phyloP scores from a whole-genome alignment of 37 sponge, comb jelly and placozoan genomes.

The Geodia barretti region DNA sequence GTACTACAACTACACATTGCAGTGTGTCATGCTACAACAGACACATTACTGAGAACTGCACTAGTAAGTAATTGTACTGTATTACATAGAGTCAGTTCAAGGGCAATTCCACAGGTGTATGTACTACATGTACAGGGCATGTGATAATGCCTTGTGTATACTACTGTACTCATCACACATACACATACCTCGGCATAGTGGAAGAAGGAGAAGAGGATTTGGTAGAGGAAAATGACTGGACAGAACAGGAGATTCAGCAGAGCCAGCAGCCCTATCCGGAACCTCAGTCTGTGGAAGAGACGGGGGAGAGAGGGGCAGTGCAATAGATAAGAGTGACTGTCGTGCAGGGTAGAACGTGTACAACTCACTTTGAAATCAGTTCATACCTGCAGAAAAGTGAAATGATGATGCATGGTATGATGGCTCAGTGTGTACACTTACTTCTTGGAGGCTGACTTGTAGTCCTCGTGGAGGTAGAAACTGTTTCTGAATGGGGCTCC shows the following conservation, averaged over 20 bases:
- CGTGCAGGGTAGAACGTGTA: neutral
- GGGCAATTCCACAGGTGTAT: too few relatives aligned
- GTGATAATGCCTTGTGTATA: too few relatives aligned
- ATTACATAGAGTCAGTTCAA: too few relatives aligned
- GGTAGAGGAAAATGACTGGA: conserved; percentile 93
- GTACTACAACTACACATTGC: neutral
- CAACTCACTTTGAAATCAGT: neutral
- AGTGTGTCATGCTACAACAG: too few relatives aligned
- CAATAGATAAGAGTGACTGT: too few relatives aligned
- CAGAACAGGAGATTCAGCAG: conserved; percentile 89
- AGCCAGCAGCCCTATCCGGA: conserved; percentile 77
- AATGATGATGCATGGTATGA: neutral
- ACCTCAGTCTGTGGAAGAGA: conserved; percentile 13
- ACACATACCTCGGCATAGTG: conserved; percentile 87
- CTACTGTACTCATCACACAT: too few relatives aligned
- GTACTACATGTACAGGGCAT: too few relatives aligned
- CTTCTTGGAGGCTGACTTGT: conserved; percentile 70
- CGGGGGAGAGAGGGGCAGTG: neutral
- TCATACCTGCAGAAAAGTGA: neutral
- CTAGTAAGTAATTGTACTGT: too few relatives aligned
- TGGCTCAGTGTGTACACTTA: neutral
- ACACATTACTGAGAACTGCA: too few relatives aligned
- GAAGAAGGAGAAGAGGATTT: conserved; percentile 90
- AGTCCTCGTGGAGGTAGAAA: conserved; percentile 78
- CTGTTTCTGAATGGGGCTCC: conserved; percentile 77